A percentile compares a stretch with the other conserved stretches of the same genome.
phyloP scores from a whole-genome alignment of 2,888 invertebrate species.

The Archips crataeganus region DNA sequence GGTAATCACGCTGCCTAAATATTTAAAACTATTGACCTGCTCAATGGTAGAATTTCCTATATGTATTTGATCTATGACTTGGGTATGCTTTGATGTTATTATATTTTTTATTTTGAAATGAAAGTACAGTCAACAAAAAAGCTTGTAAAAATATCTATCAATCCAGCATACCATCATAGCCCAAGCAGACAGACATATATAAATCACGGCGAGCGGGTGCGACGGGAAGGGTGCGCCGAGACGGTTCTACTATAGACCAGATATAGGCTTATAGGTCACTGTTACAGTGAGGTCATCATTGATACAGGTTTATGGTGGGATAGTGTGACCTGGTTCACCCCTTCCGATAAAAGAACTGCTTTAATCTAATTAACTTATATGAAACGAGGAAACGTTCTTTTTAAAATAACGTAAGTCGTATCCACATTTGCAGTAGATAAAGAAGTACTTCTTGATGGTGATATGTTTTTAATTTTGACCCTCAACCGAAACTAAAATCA shows the following conservation, averaged over 20 bases:
- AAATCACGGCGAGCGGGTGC: constrained; percentile 54
- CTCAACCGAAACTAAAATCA: no score
- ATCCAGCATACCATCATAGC: not conserved
- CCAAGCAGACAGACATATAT: constrained; percentile 21
- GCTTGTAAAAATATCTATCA: not conserved
- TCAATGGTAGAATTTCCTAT: no score
- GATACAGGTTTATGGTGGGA: constrained; percentile 30
- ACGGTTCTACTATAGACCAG: constrained; percentile 48
- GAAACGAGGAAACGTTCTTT: not conserved
- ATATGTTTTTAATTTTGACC: no score
- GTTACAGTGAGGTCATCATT: constrained; percentile 48
- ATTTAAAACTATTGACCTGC: no score
- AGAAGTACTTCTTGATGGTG: no score
- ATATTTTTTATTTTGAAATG: no score
- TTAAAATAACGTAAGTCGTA: no score
- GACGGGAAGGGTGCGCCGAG: constrained; percentile 78
- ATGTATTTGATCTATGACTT: no score
- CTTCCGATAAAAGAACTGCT: not conserved
- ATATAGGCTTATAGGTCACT: constrained; percentile 75
- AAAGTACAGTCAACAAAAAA: no score
- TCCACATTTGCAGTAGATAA: no score
- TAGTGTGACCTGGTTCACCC: constrained; percentile 20
- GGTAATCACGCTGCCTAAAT: no score
- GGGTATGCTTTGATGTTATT: no score
- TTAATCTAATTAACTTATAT: not conserved